Conservation (phyloP, 1,140 invertebrate genomes). For the Pseudomyrmex cubaensis region DNA sequence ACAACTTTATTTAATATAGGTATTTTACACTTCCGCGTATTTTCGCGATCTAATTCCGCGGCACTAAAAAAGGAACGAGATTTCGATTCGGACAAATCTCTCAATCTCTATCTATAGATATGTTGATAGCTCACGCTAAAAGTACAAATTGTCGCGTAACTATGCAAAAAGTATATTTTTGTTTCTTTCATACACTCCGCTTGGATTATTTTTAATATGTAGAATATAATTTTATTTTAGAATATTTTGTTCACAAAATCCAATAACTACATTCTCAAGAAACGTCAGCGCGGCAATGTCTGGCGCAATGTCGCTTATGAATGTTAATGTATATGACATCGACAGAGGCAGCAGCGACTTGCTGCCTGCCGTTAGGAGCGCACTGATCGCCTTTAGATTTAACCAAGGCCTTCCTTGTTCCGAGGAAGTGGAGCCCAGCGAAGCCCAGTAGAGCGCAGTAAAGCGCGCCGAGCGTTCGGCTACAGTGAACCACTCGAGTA, state of each 20-base stretch:
- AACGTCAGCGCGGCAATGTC: not conserved
- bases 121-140: no score
- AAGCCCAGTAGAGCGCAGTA: slow-evolving; percentile 67
- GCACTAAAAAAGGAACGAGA: not conserved
- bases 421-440: slow-evolving; percentile 63
- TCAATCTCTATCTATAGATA: slow-evolving; percentile 24
- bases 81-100: not conserved
- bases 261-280: not conserved
- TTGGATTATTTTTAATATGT: not conserved
- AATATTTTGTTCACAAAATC: not conserved
- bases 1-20: slow-evolving; percentile 52
- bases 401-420: slow-evolving; percentile 69
- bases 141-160: not conserved
- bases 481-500: slow-evolving; percentile 71
- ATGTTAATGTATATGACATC: slow-evolving; percentile 20
- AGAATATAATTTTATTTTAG: no score
- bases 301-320: not conserved
- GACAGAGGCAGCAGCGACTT: slow-evolving; percentile 28
- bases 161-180: not conserved
- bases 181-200: not conserved
- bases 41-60: slow-evolving; percentile 49
- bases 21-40: slow-evolving; percentile 53
- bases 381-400: slow-evolving; percentile 67
- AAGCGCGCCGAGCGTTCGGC: slow-evolving; percentile 65
- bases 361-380: slow-evolving; percentile 62